Evolutionary conservation across 2,888 invertebrate genomes (phyloP).

Genomic region (Lydus trimaculatus): DNA sequence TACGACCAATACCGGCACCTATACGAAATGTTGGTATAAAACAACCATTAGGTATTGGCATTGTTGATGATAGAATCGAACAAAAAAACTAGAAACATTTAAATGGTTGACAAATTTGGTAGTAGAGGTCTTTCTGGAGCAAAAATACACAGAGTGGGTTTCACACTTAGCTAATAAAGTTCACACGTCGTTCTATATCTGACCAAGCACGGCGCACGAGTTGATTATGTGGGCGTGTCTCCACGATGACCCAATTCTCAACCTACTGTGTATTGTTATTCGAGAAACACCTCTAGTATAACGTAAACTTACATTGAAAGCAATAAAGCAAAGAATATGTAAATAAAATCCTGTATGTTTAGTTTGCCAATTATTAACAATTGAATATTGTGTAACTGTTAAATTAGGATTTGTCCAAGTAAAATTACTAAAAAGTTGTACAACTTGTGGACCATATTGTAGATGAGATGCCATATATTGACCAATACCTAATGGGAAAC

Average conservation of each 20-base stretch:
- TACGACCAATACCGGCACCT: constrained; percentile 91
- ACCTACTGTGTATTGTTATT: too few species aligned
- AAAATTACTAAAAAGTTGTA: constrained; percentile 90
- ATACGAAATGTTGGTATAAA: constrained; percentile 98
- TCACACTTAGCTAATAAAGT: too few species aligned
- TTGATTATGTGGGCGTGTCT: too few species aligned
- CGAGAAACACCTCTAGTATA: too few species aligned
- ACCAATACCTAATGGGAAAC: constrained; percentile 89
- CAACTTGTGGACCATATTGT: constrained; percentile 63
- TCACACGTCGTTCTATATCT: too few species aligned
- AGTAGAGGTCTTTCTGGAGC: too few species aligned
- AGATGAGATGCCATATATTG: constrained; percentile 64
- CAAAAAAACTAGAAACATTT: constrained; percentile 76
- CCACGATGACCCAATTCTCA: too few species aligned
- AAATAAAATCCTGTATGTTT: constrained; percentile 83
- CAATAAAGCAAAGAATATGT: constrained; percentile 82
- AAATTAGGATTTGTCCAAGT: constrained; percentile 88
- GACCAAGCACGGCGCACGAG: too few species aligned
- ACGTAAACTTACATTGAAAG: constrained; percentile 90
- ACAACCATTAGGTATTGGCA: constrained; percentile 96
- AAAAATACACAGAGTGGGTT: too few species aligned
- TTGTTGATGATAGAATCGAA: constrained; percentile 89
- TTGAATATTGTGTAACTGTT: constrained; percentile 81
- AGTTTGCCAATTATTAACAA: constrained; percentile 89
- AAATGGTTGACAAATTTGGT: too few species aligned